Base-by-base conservation (phyloP, 2,888 invertebrate species). In the Thyatira batis region DNA sequence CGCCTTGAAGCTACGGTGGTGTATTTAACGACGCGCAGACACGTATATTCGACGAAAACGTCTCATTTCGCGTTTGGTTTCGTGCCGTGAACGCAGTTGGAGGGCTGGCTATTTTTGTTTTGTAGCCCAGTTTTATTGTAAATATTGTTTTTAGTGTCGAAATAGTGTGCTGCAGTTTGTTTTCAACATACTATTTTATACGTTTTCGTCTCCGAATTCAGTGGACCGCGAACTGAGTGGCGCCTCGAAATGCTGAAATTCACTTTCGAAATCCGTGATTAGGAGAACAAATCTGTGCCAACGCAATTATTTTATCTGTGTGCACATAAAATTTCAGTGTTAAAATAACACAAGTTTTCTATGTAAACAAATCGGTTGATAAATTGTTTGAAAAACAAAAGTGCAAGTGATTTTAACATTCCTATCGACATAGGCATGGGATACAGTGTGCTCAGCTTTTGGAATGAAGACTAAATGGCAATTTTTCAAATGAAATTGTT, bases 111-210 rank as follows among this genome's bases (percentile, higher is more conserved):
- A 91, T 91, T 91, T 90, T 88, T 83, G 83, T 89, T 87, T 82
- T 77, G 80, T 77, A 85, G 83, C 84, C 81, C 82, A 83, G 77
- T 84, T 87, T 78, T 76, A 81, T 78, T 75, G 84, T 88, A 88
- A 87, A 89, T 88, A 90, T 87, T 89, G 87, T 87, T 83, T 84
- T 84, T 80, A 71, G 76, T 87, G 81, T 81, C 73, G 87, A 82
- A 81, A 77, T 75, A 65, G 66, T 58, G 63, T 70, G 76, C 68
- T 80, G 73, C 74, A 73, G 72, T 74, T 64, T 54, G 65, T 80
- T 75, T 73, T 81, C 73, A 67, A 61, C 57, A 58, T 52, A 58
- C 63, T 62, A 63, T 74, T 71, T 70, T 52, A 55, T 58, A 49
- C 67, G 54, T 63, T 67, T 57, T 6, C 48, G 9, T 27, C 25